Conservation (phyloP, 1,140 invertebrate genomes). For the Cotesia typhae region DNA sequence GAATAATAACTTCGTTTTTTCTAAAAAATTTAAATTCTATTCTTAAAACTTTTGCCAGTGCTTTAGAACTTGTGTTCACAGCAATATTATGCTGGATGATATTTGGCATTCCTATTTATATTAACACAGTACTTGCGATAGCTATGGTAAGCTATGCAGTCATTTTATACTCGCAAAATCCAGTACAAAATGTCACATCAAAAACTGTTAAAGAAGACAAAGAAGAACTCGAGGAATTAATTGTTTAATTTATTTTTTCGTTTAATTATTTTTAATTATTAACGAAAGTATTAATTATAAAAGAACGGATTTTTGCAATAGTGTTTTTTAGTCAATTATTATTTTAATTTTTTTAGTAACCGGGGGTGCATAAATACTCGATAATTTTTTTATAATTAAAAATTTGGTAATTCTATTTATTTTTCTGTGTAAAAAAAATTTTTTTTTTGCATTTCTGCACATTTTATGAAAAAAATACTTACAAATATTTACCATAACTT, state of each 20-base stretch:
- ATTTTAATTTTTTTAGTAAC: too few species aligned
- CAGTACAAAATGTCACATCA: slow-evolving; percentile 69
- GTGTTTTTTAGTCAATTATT: too few species aligned
- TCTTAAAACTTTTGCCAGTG: slow-evolving; percentile 95
- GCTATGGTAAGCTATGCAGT: slow-evolving; percentile 84
- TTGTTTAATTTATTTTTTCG: slow-evolving; percentile 7
- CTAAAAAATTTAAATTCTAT: slow-evolving; percentile 94
- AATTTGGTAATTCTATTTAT: too few species aligned
- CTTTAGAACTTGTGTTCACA: slow-evolving; percentile 90
- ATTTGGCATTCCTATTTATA: slow-evolving; percentile 86
- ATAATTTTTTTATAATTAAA: too few species aligned
- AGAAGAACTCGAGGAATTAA: slow-evolving; percentile 11
- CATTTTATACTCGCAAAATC: slow-evolving; percentile 89
- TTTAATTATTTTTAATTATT: neutral
- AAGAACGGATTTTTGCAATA: too few species aligned
- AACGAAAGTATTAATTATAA: neutral
- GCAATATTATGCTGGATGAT: slow-evolving; percentile 89
- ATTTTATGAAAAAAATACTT: too few species aligned
- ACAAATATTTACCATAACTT: too few species aligned
- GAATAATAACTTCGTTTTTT: slow-evolving; percentile 94
- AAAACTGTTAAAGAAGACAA: slow-evolving; percentile 35
- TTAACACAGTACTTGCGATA: slow-evolving; percentile 85
- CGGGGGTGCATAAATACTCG: too few species aligned
- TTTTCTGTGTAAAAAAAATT: too few species aligned
- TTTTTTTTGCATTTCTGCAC: too few species aligned